Evolutionary conservation across 1,140 invertebrate species (phyloP).

Genomic region (Pararge aegeria): DNA sequence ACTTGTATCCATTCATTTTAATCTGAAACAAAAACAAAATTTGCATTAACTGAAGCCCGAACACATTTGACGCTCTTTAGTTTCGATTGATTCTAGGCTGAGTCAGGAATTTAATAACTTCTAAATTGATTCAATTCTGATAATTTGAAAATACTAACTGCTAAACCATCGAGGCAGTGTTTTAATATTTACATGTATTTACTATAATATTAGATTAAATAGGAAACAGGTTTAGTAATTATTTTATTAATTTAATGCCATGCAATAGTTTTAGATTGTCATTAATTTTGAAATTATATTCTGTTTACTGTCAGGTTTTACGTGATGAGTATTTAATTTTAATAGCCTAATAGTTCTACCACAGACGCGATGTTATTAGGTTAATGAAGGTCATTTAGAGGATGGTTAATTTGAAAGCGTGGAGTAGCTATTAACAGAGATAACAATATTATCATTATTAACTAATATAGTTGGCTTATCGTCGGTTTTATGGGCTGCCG

Average conservation of each 20-base stretch:
- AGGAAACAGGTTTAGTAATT: neutral
- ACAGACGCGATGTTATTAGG: neutral
- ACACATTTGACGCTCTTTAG: too few species aligned
- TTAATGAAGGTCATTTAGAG: neutral
- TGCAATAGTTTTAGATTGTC: neutral
- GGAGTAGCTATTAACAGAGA: neutral
- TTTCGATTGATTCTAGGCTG: too few species aligned
- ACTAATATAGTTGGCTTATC: neutral
- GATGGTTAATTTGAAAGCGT: conserved; percentile 1
- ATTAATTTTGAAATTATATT: neutral
- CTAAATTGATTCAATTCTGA: too few species aligned
- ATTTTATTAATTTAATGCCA: neutral
- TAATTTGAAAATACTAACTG: too few species aligned
- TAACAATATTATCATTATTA: neutral
- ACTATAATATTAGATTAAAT: too few species aligned
- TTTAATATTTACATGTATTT: too few species aligned
- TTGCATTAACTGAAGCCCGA: neutral
- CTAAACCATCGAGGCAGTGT: too few species aligned
- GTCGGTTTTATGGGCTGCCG: neutral
- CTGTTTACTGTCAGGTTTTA: neutral
- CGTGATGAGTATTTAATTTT: neutral
- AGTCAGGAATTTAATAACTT: too few species aligned
- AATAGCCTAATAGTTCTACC: neutral
- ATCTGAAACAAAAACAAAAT: conserved; percentile 54
- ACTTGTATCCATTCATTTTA: conserved; percentile 42